These are phyloP conservation scores for Heliconius erato DNA, from an alignment of 2,888 invertebrate species.

Conservation along the genomic window DNA sequence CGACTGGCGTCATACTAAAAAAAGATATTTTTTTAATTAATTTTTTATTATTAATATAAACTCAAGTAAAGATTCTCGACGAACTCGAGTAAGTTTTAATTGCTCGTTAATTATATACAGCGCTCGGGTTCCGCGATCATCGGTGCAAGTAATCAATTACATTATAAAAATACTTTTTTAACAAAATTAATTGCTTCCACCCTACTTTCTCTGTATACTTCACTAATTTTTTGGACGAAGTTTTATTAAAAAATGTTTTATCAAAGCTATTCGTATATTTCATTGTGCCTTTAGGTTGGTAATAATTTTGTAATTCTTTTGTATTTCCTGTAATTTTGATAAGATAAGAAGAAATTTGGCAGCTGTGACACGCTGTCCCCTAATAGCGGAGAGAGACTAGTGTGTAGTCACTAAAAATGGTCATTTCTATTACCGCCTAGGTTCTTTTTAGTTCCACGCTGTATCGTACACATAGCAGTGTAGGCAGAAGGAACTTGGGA, in stretches of 20 bases:
- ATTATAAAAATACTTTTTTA: constrained; percentile 17
- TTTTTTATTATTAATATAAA: neutral
- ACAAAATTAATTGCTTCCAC: constrained; percentile 25
- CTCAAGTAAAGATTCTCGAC: constrained; percentile 27
- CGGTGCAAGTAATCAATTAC: constrained; percentile 46
- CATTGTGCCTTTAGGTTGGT: neutral
- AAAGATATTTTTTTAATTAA: neutral
- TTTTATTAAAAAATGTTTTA: constrained; percentile 6
- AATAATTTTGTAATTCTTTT: neutral
- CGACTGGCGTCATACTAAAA: no score
- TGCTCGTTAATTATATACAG: constrained; percentile 43
- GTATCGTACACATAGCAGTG: no score
- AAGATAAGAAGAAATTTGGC: neutral
- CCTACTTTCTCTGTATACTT: neutral
- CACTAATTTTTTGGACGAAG: constrained; percentile 10
- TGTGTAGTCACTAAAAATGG: no score
- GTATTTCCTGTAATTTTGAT: neutral
- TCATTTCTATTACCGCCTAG: no score
- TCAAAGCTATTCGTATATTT: neutral
- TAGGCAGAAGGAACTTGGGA: no score
- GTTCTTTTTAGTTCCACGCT: no score
- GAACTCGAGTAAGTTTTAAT: constrained; percentile 43
- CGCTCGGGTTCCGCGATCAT: constrained; percentile 36
- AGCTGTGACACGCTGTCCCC: no score
- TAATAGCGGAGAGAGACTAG: no score